Evolutionary conservation across 2,113 vertebrate genomes (phyloP).

Genomic region (human): DNA sequence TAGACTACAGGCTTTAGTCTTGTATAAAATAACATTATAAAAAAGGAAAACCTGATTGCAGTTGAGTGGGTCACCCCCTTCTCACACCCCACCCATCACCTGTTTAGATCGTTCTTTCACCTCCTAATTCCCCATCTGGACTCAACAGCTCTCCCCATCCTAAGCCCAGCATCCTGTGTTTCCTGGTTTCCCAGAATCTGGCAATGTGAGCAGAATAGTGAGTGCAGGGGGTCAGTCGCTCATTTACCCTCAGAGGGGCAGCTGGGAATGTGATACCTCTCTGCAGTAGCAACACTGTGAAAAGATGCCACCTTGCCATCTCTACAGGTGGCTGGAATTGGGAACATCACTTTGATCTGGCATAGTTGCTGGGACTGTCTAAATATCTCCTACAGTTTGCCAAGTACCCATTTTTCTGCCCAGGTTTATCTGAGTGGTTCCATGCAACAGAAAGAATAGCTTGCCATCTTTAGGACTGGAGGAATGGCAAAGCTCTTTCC

Average conservation of each 20-base stretch:
- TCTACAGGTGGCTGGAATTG: rapidly evolving
- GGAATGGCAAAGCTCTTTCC: background rate
- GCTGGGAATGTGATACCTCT: background rate
- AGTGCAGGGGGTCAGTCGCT: rapidly evolving
- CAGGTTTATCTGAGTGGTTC: background rate
- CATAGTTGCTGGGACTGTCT: background rate
- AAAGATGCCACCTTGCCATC: background rate
- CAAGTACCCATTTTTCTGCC: background rate
- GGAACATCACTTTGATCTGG: background rate
- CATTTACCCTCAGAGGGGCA: background rate
- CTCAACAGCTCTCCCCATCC: background rate
- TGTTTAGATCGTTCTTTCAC: background rate
- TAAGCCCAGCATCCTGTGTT: rapidly evolving
- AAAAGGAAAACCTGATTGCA: background rate
- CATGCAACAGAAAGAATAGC: background rate
- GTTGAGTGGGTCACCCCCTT: background rate
- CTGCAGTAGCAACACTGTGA: rapidly evolving
- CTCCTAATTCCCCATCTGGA: background rate
- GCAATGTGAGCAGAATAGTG: too few species aligned
- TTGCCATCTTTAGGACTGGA: background rate
- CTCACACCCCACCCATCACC: background rate
- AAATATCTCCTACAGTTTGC: background rate
- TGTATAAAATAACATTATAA: background rate
- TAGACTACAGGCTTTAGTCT: background rate
- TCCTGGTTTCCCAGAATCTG: background rate